Conservation (phyloP, 2,888 invertebrate genomes). For the Choristoneura rosaceana region DNA sequence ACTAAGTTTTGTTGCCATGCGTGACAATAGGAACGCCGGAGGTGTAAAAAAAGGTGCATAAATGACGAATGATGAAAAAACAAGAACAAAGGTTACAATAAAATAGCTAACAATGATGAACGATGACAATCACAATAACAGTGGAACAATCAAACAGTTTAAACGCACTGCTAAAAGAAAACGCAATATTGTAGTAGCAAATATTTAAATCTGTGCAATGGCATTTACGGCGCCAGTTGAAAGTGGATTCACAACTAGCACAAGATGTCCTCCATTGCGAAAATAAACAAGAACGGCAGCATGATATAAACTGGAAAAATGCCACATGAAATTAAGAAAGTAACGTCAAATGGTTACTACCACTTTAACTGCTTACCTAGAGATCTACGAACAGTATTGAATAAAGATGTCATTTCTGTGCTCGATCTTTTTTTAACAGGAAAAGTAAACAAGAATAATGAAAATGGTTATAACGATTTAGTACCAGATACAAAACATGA, state of each 20-base stretch:
- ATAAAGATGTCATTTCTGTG: neutral
- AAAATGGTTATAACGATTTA: too few species aligned
- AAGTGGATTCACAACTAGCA: neutral
- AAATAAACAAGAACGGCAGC: neutral
- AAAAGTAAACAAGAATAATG: too few species aligned
- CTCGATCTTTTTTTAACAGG: too few species aligned
- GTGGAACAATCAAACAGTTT: neutral
- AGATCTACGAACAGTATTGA: neutral
- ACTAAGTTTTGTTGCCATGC: neutral
- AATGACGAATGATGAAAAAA: neutral
- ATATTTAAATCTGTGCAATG: neutral
- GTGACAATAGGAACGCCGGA: neutral
- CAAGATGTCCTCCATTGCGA: neutral
- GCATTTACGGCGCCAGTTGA: neutral
- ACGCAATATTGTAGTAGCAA: neutral
- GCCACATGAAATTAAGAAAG: neutral
- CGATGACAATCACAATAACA: neutral
- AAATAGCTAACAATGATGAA: neutral
- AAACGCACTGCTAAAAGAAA: neutral
- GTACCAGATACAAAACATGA: too few species aligned
- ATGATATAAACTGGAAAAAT: neutral
- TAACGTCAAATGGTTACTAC: neutral
- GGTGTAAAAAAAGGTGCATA: neutral
- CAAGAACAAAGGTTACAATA: neutral
- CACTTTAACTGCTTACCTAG: too few species aligned